Percentiles rank a stretch among this genome's conserved stretches.
Conservation (phyloP, 2,113 vertebrate species). For the Todiramphus saurophagus region DNA sequence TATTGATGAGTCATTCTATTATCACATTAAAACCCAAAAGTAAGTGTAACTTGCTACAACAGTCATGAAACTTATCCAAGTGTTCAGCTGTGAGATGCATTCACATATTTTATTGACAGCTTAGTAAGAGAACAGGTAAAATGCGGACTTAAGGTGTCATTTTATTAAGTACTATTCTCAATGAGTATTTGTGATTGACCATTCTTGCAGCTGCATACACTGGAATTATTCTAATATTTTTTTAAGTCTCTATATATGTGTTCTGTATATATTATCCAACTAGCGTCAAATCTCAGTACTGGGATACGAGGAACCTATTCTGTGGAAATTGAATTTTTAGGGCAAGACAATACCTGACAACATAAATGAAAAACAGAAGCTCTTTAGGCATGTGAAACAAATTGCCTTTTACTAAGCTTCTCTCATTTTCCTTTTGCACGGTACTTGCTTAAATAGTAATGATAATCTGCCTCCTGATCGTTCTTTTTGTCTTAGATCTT, state of each 20-base stretch:
- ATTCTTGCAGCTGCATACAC: neutral
- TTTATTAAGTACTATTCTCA: neutral
- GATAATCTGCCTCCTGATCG: neutral
- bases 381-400: neutral
- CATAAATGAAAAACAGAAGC: neutral
- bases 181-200: neutral
- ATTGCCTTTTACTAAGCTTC: neutral
- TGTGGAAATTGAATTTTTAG: neutral
- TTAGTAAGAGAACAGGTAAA: neutral
- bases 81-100: neutral
- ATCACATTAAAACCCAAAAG: neutral
- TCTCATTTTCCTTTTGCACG: neutral
- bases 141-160: neutral
- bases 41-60: neutral
- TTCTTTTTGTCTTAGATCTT: neutral
- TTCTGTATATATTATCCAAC: neutral
- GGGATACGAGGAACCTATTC: neutral
- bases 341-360: neutral
- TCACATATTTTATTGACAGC: fast-evolving
- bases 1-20: neutral
- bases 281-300: neutral
- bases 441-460: neutral
- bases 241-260: neutral
- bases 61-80: neutral
- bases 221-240: neutral